Conservation (phyloP, 2,888 invertebrate genomes). For the Myopa testacea region DNA sequence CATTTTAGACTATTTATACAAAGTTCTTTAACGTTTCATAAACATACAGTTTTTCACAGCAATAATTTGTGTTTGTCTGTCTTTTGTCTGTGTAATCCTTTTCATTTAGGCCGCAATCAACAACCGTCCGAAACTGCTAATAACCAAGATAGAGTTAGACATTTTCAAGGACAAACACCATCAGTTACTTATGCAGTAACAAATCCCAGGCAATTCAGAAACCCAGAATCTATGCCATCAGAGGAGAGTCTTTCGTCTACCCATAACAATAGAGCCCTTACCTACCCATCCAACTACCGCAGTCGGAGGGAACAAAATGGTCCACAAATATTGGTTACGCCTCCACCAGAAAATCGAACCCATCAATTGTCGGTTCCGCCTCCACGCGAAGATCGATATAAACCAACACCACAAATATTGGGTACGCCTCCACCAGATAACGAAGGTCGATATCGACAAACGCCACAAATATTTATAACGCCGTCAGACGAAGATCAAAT, state of each 20-base stretch:
- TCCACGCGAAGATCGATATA: too few species aligned
- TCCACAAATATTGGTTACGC: background rate
- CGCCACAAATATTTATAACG: too few species aligned
- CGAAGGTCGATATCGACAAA: too few species aligned
- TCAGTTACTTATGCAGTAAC: conserved; percentile 12
- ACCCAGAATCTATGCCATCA: background rate
- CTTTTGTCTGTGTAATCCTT: conserved; percentile 42
- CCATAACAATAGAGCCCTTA: conserved; percentile 30
- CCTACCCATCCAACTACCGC: conserved; percentile 36
- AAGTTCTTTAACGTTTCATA: background rate
- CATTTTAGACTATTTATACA: too few species aligned
- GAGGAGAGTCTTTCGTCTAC: background rate
- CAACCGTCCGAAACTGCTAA: conserved; percentile 52
- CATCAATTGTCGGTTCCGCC: too few species aligned
- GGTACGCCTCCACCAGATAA: too few species aligned
- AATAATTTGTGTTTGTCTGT: conserved; percentile 44
- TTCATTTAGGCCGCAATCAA: conserved; percentile 44
- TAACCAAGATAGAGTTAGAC: conserved; percentile 53
- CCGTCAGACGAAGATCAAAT: too few species aligned
- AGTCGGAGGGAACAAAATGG: conserved; percentile 1
- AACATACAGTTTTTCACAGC: background rate
- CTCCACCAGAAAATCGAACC: too few species aligned
- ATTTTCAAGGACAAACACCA: conserved; percentile 10
- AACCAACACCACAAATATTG: too few species aligned
- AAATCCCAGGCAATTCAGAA: conserved; percentile 15